Evolutionary conservation across 2,888 invertebrate genomes (phyloP).

Genomic region (Invenusta paracnida): DNA sequence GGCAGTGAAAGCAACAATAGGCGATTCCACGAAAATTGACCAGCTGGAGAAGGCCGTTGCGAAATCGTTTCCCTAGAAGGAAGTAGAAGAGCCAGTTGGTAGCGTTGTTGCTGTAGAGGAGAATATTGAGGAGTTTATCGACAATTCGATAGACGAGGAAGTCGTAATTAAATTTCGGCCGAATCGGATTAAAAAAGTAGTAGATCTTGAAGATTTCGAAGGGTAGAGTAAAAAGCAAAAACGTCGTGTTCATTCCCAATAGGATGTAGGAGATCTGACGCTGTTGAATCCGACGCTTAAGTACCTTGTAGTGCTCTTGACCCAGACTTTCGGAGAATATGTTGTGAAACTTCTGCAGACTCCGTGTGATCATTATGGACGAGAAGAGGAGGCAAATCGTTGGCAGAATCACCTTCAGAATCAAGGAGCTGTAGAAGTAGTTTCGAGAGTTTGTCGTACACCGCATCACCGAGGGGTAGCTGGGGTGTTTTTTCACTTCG

Average conservation of each 20-base stretch:
- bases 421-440: constrained; percentile 36
- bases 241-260: constrained; percentile 41
- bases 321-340: not conserved
- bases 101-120: constrained; percentile 33
- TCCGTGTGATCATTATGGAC: constrained; percentile 33
- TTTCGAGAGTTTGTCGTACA: constrained; percentile 28
- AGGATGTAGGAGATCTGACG: constrained; percentile 37
- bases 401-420: constrained; percentile 37
- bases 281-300: constrained; percentile 32
- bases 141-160: not conserved
- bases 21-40: not conserved
- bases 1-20: not conserved
- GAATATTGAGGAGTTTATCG: constrained; percentile 25
- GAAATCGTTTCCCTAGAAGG: constrained; percentile 33
- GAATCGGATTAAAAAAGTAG: not conserved
- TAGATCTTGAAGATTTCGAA: constrained; percentile 38
- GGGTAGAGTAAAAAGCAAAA: constrained; percentile 39
- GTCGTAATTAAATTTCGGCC: not conserved
- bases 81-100: constrained; percentile 40
- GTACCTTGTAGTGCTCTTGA: not conserved
- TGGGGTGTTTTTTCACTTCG: not conserved
- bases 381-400: constrained; percentile 36
- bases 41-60: not conserved
- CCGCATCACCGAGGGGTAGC: not conserved
- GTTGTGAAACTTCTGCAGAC: not conserved